Evolutionary conservation across 1,140 invertebrate genomes (phyloP).

Genomic region (Lepidurus apus): DNA sequence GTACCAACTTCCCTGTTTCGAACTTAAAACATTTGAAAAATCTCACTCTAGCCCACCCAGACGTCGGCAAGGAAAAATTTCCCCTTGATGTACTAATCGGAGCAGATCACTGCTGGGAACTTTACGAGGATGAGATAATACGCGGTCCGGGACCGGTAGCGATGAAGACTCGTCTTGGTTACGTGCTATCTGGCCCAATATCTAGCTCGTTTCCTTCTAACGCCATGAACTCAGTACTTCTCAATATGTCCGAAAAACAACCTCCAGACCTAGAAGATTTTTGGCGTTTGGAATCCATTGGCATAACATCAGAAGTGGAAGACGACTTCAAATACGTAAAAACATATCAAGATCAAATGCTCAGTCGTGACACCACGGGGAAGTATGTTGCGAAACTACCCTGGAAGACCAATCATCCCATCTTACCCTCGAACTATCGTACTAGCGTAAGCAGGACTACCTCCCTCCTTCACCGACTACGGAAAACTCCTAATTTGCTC

Average conservation of each 20-base stretch:
- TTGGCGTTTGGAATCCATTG: background rate
- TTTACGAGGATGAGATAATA: background rate
- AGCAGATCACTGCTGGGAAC: background rate
- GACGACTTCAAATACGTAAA: background rate
- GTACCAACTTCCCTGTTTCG: background rate
- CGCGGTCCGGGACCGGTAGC: background rate
- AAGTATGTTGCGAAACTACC: conserved; percentile 18
- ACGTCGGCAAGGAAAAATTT: background rate
- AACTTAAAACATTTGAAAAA: conserved; percentile 11
- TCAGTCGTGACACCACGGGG: background rate
- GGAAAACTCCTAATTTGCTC: background rate
- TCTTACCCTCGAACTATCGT: conserved; percentile 23
- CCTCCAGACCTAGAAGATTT: background rate
- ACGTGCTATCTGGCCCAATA: background rate
- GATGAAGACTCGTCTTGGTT: background rate
- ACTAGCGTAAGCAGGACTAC: background rate
- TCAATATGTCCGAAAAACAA: background rate
- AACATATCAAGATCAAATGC: background rate
- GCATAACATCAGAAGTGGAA: background rate
- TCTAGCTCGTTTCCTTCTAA: too few species aligned
- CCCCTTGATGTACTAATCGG: background rate
- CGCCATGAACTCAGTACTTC: background rate
- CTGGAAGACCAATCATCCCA: conserved; percentile 22
- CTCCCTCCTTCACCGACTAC: background rate
- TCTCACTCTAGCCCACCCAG: background rate